phyloP scores from a whole-genome alignment of 2,113 vertebrate species.

The Sakesphorus luctuosus region DNA sequence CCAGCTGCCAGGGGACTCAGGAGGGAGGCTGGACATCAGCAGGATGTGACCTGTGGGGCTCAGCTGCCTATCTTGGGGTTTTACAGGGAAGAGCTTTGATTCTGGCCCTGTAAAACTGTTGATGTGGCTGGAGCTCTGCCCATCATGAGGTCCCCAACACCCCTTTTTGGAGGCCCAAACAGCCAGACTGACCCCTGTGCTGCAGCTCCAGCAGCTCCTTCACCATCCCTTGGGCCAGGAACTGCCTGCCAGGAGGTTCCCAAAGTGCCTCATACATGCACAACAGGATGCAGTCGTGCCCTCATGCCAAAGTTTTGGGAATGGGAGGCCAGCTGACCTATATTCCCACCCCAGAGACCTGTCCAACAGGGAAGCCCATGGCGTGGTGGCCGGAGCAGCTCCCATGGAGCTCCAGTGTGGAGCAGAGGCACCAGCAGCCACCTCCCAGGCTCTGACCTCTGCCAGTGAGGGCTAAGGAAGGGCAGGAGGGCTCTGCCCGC shows the following conservation, averaged over 20 bases:
- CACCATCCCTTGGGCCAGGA: neutral
- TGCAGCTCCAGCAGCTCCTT: neutral
- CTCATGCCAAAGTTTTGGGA: neutral
- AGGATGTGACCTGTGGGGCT: neutral
- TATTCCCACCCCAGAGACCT: neutral
- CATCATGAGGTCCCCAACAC: accelerated
- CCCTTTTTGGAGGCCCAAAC: neutral
- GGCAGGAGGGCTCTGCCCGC: neutral
- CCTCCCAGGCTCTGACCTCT: neutral
- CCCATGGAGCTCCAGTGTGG: neutral
- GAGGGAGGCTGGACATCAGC: neutral
- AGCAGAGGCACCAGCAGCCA: neutral
- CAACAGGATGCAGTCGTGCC: neutral
- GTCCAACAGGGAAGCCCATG: neutral
- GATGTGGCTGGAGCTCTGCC: neutral
- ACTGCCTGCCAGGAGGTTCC: neutral
- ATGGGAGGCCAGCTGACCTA: neutral
- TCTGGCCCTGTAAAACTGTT: neutral
- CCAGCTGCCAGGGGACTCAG: neutral
- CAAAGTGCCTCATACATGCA: accelerated
- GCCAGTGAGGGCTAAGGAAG: neutral
- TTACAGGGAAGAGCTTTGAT: neutral
- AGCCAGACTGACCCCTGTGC: accelerated
- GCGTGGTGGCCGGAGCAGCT: neutral
- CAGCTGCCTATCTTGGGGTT: neutral